Percentiles rank a stretch among this genome's conserved stretches.
These are phyloP conservation scores for Heteropelma amictum DNA, from an alignment of 2,888 invertebrate genomes.

Conservation along the genomic window DNA sequence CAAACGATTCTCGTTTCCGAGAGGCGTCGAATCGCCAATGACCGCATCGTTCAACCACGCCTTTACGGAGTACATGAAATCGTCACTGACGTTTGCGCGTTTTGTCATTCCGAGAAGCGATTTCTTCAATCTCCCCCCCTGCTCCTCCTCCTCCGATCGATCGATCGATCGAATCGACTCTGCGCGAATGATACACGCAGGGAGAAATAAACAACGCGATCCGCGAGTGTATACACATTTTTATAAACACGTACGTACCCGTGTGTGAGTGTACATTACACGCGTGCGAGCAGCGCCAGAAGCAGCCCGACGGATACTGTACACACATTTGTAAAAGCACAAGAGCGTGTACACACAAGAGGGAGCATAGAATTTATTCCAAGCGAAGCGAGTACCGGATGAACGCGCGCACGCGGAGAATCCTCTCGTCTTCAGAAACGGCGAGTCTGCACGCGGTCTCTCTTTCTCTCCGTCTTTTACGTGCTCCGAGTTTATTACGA, in stretches of 20 bases:
- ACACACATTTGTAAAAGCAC: too few species aligned
- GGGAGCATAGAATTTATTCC: constrained; percentile 70
- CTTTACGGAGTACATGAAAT: background rate
- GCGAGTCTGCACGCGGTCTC: constrained; percentile 21
- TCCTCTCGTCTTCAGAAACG: constrained; percentile 50
- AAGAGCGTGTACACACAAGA: background rate
- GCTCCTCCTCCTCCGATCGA: constrained; percentile 47
- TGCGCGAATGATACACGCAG: too few species aligned
- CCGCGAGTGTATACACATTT: constrained; percentile 19
- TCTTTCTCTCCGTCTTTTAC: constrained; percentile 43
- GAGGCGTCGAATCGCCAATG: constrained; percentile 50
- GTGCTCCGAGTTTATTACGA: constrained; percentile 53
- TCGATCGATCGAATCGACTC: too few species aligned
- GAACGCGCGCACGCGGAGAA: constrained; percentile 65
- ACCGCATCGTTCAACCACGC: constrained; percentile 10
- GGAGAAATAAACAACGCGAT: constrained; percentile 7
- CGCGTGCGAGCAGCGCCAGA: too few species aligned
- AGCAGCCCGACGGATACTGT: too few species aligned
- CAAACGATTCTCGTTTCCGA: constrained; percentile 4
- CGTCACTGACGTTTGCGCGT: constrained; percentile 46
- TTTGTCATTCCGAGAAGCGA: constrained; percentile 68
- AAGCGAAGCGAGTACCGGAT: constrained; percentile 71
- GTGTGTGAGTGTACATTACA: too few species aligned
- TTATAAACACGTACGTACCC: background rate
- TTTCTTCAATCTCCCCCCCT: constrained; percentile 56